A percentile compares a stretch with the other conserved stretches of the same genome.
Evolutionary conservation across 2,113 vertebrate species (phyloP).

Genomic region (Bombycilla garrulus): DNA sequence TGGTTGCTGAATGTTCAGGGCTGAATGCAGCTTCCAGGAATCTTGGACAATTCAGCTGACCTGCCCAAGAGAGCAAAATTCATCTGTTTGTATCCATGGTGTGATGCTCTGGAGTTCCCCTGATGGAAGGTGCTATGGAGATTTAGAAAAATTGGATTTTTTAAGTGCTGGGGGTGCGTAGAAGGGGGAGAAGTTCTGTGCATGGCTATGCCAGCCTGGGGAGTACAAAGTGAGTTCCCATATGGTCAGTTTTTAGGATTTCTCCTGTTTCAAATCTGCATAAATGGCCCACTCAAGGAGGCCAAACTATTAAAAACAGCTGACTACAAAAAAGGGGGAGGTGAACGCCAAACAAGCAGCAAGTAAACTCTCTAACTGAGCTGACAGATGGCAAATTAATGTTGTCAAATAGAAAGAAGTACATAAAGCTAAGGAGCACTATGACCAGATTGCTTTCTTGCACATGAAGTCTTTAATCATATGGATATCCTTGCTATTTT

Average conservation of each 20-base stretch:
- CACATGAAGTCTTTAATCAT: slow-evolving; percentile 63
- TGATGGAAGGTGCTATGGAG: neutral
- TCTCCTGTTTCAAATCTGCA: slow-evolving; percentile 59
- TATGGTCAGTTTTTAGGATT: slow-evolving; percentile 29
- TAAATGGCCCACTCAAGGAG: slow-evolving; percentile 53
- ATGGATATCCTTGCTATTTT: slow-evolving; percentile 63
- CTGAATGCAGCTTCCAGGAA: neutral
- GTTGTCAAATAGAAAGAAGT: slow-evolving; percentile 67
- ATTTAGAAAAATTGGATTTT: neutral
- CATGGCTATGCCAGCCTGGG: slow-evolving; percentile 16
- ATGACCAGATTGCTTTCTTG: slow-evolving; percentile 59
- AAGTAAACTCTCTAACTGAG: slow-evolving; percentile 63
- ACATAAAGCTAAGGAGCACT: slow-evolving; percentile 61
- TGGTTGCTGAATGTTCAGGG: neutral
- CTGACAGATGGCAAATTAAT: slow-evolving; percentile 71
- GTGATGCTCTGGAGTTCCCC: neutral
- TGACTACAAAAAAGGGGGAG: slow-evolving; percentile 44
- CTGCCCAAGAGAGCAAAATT: neutral
- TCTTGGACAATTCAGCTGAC: neutral
- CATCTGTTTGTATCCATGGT: neutral
- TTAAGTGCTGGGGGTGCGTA: neutral
- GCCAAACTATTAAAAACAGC: slow-evolving; percentile 61
- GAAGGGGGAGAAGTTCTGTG: neutral
- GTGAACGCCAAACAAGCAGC: slow-evolving; percentile 44
- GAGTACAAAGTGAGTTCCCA: slow-evolving; percentile 29